Evolutionary conservation across 2,797 vertebrate species (phyloP), one percentile per base, ranked within the genome.

Genomic region (Gouania willdenowi): DNA sequence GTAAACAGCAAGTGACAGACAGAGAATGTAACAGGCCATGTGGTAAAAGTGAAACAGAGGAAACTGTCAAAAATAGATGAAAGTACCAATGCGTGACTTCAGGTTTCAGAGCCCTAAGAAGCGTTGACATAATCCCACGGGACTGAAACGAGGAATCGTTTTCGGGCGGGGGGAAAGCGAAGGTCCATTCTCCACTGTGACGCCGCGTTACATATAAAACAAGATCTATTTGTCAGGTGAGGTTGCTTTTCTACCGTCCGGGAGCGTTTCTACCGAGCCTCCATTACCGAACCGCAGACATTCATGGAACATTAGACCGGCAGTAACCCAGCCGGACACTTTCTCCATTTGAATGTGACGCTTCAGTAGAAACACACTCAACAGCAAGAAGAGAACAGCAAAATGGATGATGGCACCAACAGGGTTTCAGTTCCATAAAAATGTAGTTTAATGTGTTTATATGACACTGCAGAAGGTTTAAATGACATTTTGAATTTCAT

Each of bases 301-400:
- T 71, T 64, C 66, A 75, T 71, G 63, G 56, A 65, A 59, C 67
- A 71, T 72, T 79, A 52, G 77, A 79, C 46, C 66, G 59, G 50
- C 58, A 64, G 55, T 26, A 44, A 31, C 45, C 61, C 54, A 75
- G 51, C 68, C 52, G 66, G 51, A 74, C 63, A 65, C 43, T 54
- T 38, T 46, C 46, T 61, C 27, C 40, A 23, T 34, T 26, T 43
- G 30, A 63, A 45, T 24, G 27, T 61, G 42, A 36, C 48, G 29
- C 39, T 25, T 11, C 30, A 60, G 51, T 13, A 13, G 31, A 35
- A 47, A 24, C 22, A 52, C 27, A 31, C 38, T 43, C 25, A 33
- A 25, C 18, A 43, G 59, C 51, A 53, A 53, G 43, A 53, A 15
- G 41, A 10, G 43, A 53, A 15, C 41, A 10, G 32, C 39, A 25